Base-by-base conservation (phyloP, 2,888 invertebrate species). In the Melieria omissa region DNA sequence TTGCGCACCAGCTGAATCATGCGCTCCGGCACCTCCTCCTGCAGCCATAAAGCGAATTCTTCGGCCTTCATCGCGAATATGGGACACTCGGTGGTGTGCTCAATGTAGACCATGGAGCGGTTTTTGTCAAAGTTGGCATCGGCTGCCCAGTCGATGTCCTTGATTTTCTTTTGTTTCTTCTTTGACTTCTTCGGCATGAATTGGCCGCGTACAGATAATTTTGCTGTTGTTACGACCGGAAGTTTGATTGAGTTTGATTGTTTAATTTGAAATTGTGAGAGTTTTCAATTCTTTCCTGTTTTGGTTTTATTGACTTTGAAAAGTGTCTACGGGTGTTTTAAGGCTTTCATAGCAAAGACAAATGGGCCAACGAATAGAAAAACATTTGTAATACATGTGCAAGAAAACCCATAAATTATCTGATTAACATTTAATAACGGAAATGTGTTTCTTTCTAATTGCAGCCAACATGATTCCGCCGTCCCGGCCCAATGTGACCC, bases 391-490 rank as follows among this genome's bases (percentile, higher is more conserved):
- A 29, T 29, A 29, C 29, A 29, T 29, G 29, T 3, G 29, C 3
- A 29, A 29, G 29, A 29, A 29, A 29, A 1, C 29, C 29, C 29
- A 2, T 29, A 29, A 29, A 29, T 29, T 29, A 29, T 29, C 29
- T 29, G 29, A 29, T 29, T 29, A 3, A 29, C 29, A 2, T 29
- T 29, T 29, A 29, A 29, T 29, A 29, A 29, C 29, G 29, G 29
- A 29, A 29, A 29, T 29, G 29, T 29, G 29, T 71, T 61, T 68
- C 66, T 41, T 57, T 54, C 8, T 65, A 29, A 60, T 70, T 81
- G 54, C 86, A 91, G 91, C 89, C 67, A 89, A 92, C 42, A 90
- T 97, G 91, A 91, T 96, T 64, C 97, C 97, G 0, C 97, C 98
- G 0, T 93, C 94, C 1, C 91, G 91, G 29, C 98, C 98, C 0